Evolutionary conservation across 2,888 invertebrate species (phyloP), one percentile per base, ranked within the genome.

Genomic region (Dastarcus helophoroides): DNA sequence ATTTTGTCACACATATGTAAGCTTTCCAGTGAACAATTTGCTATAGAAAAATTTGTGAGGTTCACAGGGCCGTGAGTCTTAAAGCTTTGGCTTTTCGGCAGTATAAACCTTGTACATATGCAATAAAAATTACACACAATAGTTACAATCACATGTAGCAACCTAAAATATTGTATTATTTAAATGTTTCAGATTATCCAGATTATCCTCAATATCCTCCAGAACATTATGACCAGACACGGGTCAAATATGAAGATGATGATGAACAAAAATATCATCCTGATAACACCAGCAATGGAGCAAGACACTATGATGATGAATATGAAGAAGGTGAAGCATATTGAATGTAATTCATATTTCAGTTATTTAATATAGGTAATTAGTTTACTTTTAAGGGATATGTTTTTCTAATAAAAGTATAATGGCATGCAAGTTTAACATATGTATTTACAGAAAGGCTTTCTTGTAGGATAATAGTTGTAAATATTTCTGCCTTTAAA

Each of bases 251-350:
- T 51, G 79, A 79, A 52, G 71, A 73, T 7, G 65, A 79, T 29
- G 73, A 79, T 25, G 82, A 83, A 49, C 73, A 76, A 46, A 82
- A 83, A 48, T 81, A 79, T 55, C 69, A 78, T 47, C 78, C 79
- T 1, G 66, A 67, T 19, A 66, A 67, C 41, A 50, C 58, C 26
- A 52, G 60, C 8, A 59, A 63, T 25, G 61, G 60, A 27, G 63
- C 62, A 47, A 58, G 60, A 26, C 47, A 59, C 40, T 61, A 60
- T 31, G 57, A 60, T 29, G 58, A 58, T 13, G 61, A 62, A 26
- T 63, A 54, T 38, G 62, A 63, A 39, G 62, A 63, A 47, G 62
- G 62, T 8, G 62, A 63, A 50, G 60, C 62, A 8, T 61, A 60
- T 47, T 62, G 50, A 46, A 14, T 23, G 9, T 23, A 23, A n/a